Evolutionary conservation across 64 coral and sea anemone genomes (phyloP).

Genomic region (Exaiptasia diaphana): DNA sequence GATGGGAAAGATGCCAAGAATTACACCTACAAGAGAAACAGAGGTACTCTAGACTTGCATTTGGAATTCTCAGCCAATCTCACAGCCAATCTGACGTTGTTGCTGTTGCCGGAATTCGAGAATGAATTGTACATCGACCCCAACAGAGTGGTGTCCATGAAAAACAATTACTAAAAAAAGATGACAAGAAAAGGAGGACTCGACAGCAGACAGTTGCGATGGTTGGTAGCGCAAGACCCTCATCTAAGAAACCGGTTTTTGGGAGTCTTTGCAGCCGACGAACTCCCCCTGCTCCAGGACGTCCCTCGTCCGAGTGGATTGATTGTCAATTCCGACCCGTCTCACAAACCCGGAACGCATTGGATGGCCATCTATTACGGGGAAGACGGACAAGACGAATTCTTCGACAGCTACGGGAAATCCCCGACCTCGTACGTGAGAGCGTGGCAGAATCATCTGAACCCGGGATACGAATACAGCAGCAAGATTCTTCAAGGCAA

Average conservation of each 20-base stretch:
- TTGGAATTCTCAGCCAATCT: no score
- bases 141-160: neutral
- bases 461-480: no score
- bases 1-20: neutral
- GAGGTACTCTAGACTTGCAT: neutral
- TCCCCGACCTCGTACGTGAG: neutral
- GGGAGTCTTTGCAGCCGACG: neutral
- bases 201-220: neutral
- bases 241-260: neutral
- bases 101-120: neutral
- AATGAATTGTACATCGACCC: neutral
- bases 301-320: neutral
- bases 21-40: neutral
- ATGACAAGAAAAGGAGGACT: neutral
- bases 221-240: neutral
- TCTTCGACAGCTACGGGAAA: neutral
- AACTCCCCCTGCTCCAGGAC: neutral
- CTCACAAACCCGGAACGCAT: no score
- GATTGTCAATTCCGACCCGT: neutral
- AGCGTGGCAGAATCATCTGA: no score
- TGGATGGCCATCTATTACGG: neutral
- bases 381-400: neutral
- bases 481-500: no score
- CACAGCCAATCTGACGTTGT: neutral
- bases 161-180: neutral